Evolutionary conservation across 1,140 invertebrate species (phyloP).

Genomic region (Cyrtorhinus lividipennis): DNA sequence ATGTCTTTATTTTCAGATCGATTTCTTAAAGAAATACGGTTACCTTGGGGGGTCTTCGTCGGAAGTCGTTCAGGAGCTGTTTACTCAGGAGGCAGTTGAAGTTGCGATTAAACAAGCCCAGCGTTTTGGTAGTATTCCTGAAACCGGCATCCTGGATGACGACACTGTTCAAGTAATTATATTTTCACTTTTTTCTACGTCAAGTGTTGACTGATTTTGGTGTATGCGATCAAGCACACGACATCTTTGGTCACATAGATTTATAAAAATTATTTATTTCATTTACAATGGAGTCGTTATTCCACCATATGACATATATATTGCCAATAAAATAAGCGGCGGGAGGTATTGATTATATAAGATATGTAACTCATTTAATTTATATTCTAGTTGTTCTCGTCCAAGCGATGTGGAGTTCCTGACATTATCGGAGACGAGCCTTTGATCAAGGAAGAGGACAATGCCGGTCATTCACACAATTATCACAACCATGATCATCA

Average conservation of each 20-base stretch:
- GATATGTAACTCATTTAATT: no score
- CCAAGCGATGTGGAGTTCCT: constrained; percentile 46
- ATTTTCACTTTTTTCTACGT: constrained; percentile 3
- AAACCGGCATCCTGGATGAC: constrained; percentile 45
- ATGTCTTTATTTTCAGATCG: constrained; percentile 38
- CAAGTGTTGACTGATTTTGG: no score
- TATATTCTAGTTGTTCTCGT: constrained; percentile 48
- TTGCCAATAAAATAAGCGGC: no score
- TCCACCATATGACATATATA: no score
- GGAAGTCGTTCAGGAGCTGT: constrained; percentile 35
- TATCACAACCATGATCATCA: constrained; percentile 15
- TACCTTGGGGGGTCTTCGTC: constrained; percentile 29
- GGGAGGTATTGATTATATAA: no score
- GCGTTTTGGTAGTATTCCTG: constrained; percentile 45
- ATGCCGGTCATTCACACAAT: not conserved
- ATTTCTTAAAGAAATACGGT: constrained; percentile 46
- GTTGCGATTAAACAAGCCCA: constrained; percentile 48
- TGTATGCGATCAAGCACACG: no score
- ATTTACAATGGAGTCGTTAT: no score
- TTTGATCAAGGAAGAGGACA: constrained; percentile 19
- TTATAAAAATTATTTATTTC: no score
- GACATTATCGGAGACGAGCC: constrained; percentile 32
- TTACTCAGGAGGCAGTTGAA: constrained; percentile 38
- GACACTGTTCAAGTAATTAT: constrained; percentile 38
- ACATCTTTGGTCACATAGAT: no score